These are phyloP conservation scores for Elgaria multicarinata DNA, from an alignment of 2,113 vertebrate genomes.

Conservation along the genomic window DNA sequence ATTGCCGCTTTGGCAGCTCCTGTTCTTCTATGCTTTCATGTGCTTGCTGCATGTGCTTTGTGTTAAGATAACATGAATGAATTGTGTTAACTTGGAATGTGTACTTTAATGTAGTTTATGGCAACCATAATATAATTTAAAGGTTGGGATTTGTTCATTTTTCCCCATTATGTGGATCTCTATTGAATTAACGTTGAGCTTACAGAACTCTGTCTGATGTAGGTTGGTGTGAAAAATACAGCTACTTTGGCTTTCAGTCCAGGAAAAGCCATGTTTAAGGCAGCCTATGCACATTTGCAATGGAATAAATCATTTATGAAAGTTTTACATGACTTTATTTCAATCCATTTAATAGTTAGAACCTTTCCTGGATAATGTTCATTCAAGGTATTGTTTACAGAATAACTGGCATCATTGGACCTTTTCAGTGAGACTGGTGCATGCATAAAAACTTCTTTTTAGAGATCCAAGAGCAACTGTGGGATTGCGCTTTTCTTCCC, in stretches of 20 bases:
- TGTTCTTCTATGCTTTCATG: constrained; percentile 20
- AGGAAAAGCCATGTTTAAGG: neutral
- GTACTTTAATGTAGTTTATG: neutral
- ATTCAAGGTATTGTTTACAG: neutral
- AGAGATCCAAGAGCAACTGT: too few species aligned
- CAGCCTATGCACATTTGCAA: neutral
- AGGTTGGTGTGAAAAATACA: neutral
- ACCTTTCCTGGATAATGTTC: neutral
- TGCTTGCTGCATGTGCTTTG: neutral
- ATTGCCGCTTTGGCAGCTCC: constrained; percentile 59
- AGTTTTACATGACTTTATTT: neutral
- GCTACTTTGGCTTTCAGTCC: neutral
- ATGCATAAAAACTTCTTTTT: neutral
- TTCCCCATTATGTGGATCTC: too few species aligned
- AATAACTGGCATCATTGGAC: neutral
- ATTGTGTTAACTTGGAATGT: neutral
- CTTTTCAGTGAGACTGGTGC: neutral
- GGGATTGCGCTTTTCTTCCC: neutral
- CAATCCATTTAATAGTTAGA: neutral
- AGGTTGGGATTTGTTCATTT: neutral
- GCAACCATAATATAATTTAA: neutral
- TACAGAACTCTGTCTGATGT: neutral
- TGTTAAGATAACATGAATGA: neutral
- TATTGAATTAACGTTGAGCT: neutral
- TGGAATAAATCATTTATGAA: neutral